Evolutionary conservation across 2,797 vertebrate genomes (phyloP).

Genomic region (Coendou prehensilis): DNA sequence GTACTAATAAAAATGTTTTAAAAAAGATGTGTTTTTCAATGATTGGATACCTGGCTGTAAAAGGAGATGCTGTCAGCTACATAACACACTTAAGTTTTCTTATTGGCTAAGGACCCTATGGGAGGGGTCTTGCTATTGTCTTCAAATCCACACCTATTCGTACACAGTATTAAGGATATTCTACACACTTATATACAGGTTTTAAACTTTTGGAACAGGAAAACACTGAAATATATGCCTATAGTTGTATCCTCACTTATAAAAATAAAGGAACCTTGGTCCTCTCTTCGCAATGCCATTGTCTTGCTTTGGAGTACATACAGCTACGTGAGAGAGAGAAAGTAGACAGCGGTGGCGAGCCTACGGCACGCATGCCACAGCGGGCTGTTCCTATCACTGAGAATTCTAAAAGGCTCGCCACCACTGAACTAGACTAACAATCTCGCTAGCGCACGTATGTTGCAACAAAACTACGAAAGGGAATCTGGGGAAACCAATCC

Average conservation of each 20-base stretch:
- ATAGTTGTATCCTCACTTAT: neutral
- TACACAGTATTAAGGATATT: neutral
- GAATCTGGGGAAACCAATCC: neutral
- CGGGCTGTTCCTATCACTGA: neutral
- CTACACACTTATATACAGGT: neutral
- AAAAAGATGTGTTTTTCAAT: neutral
- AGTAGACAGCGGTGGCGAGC: neutral
- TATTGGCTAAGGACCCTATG: neutral
- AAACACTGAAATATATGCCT: neutral
- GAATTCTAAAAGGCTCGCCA: neutral
- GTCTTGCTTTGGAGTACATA: conserved; percentile 40
- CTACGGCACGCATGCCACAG: neutral
- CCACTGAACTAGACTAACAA: neutral
- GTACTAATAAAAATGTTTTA: too few relatives aligned
- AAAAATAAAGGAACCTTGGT: conserved; percentile 45
- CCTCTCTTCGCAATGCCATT: neutral
- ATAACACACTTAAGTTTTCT: neutral
- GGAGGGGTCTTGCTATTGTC: neutral
- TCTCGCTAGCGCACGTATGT: neutral
- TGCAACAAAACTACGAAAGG: neutral
- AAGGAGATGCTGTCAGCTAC: neutral
- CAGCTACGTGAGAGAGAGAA: neutral
- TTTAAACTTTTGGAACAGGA: conserved; percentile 21
- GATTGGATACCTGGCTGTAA: conserved; percentile 20
- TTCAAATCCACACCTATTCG: conserved; percentile 24